Conservation (phyloP, 2,797 vertebrate genomes). For the Spinus pinus region DNA sequence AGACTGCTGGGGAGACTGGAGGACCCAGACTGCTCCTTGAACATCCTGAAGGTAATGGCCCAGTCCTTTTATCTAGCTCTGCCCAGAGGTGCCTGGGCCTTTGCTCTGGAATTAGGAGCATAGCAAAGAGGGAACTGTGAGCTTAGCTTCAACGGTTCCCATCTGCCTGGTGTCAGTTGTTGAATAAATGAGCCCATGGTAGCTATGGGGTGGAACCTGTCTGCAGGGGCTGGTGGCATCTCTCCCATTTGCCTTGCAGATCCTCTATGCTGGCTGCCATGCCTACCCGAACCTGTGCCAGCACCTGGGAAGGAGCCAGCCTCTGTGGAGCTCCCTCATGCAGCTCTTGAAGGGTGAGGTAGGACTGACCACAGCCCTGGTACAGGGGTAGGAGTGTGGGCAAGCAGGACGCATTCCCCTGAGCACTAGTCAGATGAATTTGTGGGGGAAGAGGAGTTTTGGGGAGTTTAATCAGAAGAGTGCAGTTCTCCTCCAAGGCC, state of each 20-base stretch:
- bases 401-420: not conserved
- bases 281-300: conserved; percentile 56
- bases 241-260: conserved; percentile 23
- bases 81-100: not conserved
- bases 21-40: conserved; percentile 61
- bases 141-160: not conserved
- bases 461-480: not conserved
- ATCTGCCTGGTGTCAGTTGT: not conserved
- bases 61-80: not conserved
- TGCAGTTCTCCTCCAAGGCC: not conserved
- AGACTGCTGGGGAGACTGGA: conserved; percentile 60
- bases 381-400: not conserved
- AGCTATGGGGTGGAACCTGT: not conserved
- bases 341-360: conserved; percentile 69
- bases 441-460: not conserved
- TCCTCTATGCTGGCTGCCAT: conserved; percentile 72
- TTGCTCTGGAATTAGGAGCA: not conserved
- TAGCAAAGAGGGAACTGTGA: not conserved
- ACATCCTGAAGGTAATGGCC: conserved; percentile 68
- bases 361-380: not conserved
- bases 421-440: not conserved
- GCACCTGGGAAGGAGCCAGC: conserved; percentile 47
- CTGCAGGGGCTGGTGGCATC: not conserved
- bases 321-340: conserved; percentile 54
- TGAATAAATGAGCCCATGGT: not conserved